phyloP scores from a whole-genome alignment of 2,797 vertebrate species.

The Melanotaenia nigrans region DNA sequence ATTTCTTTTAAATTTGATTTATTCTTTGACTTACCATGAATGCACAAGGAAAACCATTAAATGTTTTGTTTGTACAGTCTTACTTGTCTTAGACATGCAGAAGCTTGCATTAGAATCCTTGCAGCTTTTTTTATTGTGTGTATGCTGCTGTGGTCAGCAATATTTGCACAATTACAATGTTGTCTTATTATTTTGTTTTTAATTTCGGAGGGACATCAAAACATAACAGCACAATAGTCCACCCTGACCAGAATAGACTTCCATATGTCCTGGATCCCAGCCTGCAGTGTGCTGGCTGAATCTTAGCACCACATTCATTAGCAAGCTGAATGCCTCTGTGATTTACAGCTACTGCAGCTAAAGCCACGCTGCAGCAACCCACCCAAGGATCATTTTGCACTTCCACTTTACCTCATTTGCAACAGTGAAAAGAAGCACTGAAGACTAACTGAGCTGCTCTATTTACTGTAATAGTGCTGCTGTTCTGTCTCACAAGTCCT shows the following conservation, averaged over 20 bases:
- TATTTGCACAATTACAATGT: neutral
- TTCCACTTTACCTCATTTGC: slow-evolving; percentile 59
- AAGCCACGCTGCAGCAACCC: slow-evolving; percentile 51
- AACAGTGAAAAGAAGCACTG: slow-evolving; percentile 49
- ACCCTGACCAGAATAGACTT: slow-evolving; percentile 41
- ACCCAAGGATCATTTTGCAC: slow-evolving; percentile 47
- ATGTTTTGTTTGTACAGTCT: neutral
- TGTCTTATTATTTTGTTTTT: neutral
- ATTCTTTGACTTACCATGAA: neutral
- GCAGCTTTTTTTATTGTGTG: neutral
- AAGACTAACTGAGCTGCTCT: slow-evolving; percentile 28
- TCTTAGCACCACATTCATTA: slow-evolving; percentile 66
- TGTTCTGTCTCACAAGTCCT: slow-evolving; percentile 20
- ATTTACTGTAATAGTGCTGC: slow-evolving; percentile 11
- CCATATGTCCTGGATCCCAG: slow-evolving; percentile 55
- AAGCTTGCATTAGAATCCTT: neutral
- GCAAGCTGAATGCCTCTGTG: slow-evolving; percentile 59
- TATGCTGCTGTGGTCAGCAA: neutral
- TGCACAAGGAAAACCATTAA: neutral
- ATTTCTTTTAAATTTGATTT: neutral
- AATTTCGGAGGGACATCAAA: slow-evolving; percentile 26
- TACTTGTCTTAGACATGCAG: neutral
- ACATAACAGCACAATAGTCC: slow-evolving; percentile 24
- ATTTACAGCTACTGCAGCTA: slow-evolving; percentile 76
- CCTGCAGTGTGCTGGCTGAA: slow-evolving; percentile 57